A percentile compares a stretch with the other conserved stretches of the same genome.
These are phyloP conservation scores for Sus cebifrons DNA, from an alignment of 2,797 vertebrate genomes.

Conservation along the genomic window DNA sequence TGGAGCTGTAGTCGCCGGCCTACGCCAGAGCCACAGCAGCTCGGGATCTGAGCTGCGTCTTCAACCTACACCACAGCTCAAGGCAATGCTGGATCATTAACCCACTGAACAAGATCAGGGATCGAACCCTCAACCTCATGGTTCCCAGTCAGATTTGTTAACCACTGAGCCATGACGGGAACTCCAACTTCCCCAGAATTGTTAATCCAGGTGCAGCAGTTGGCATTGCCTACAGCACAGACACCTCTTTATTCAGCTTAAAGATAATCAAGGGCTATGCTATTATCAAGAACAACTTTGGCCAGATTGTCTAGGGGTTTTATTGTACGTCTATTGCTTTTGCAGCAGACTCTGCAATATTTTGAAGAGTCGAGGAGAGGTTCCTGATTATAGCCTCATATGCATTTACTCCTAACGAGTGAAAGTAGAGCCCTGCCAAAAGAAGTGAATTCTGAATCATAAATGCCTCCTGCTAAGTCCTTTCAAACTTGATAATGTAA, in stretches of 20 bases:
- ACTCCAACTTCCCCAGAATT: neutral
- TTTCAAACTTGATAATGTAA: neutral
- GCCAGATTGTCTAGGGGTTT: neutral
- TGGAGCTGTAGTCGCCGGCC: no score
- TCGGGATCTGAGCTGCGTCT: no score
- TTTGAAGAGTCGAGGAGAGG: neutral
- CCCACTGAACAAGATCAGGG: no score
- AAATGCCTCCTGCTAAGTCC: neutral
- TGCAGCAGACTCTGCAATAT: neutral
- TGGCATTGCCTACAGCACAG: neutral
- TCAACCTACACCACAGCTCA: no score
- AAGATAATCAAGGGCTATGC: neutral
- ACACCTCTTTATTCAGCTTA: neutral
- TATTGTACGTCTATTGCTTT: neutral
- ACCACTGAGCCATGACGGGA: no score
- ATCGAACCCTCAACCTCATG: no score
- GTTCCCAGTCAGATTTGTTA: no score
- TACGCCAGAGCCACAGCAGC: no score
- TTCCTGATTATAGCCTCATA: neutral
- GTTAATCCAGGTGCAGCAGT: neutral
- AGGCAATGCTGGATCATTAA: no score
- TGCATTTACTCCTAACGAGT: neutral
- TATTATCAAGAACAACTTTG: neutral
- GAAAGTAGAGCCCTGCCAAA: neutral
- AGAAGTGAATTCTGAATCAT: neutral